Evolutionary conservation across 2,113 vertebrate species (phyloP).

Genomic region (Geococcyx californianus): DNA sequence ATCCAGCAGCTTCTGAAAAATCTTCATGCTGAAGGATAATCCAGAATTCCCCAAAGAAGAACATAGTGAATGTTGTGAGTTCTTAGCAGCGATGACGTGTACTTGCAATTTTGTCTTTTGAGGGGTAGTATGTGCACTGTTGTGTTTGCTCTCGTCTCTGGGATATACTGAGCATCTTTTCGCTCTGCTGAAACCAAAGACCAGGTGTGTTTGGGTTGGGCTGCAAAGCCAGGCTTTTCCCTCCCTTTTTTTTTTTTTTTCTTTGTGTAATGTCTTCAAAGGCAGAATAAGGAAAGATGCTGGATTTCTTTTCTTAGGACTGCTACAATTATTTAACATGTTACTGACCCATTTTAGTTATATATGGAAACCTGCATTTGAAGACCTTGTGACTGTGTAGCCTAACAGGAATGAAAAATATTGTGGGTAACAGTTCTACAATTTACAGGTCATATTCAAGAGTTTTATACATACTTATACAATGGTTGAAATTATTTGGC

Average conservation of each 20-base stretch:
- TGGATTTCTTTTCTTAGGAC: not conserved
- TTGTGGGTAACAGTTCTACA: not conserved
- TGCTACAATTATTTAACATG: not conserved
- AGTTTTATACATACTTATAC: not conserved
- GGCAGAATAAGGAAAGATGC: not conserved
- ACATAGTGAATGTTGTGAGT: slow-evolving; percentile 84
- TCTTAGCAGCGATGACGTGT: not conserved
- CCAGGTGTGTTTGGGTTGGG: not conserved
- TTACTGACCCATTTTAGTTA: not conserved
- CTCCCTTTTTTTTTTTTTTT: not conserved
- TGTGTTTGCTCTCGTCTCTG: not conserved
- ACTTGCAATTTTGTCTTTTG: not conserved
- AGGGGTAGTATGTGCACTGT: not conserved
- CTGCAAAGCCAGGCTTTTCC: not conserved
- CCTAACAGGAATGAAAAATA: not conserved
- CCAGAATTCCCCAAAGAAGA: slow-evolving; percentile 47
- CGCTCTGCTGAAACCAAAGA: not conserved
- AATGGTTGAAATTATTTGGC: not conserved
- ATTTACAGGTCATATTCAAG: not conserved
- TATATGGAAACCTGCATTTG: not conserved
- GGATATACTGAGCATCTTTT: not conserved
- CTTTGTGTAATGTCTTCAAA: not conserved
- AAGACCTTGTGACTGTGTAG: not conserved
- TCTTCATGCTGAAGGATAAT: slow-evolving; percentile 71
- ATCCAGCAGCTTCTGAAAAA: slow-evolving; percentile 30